Evolutionary conservation across 1,140 invertebrate species (phyloP), one percentile per base, ranked within the genome.

Genomic region (Trichonephila clavata): DNA sequence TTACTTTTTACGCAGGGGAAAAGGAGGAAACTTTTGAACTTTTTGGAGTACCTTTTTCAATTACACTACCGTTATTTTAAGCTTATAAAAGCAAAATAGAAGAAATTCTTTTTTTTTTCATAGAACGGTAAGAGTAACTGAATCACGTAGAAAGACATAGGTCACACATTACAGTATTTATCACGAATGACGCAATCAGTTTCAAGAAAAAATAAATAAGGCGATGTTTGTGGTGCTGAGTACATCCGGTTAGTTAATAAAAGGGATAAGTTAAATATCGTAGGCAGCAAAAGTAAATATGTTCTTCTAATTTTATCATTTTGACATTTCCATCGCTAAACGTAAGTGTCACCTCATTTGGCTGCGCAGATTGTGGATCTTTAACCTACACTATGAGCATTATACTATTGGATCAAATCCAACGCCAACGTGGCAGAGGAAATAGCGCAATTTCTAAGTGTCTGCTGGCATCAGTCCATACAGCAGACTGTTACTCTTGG

Each of bases 311-410:
- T 61, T 86, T 86, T 86, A 61, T 60, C 60, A n/a, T 86, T 86
- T 86, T 86, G 84, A 86, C 84, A 86, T 86, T 86, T 86, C 59
- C 60, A 5, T 86, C 18, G 24, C n/a, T 20, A 86, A 63, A 86
- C 50, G 27, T 60, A 27, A 84, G 39, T 86, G 84, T 86, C 84
- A 61, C 84, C 59, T 20, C 59, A 32, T 86, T 86, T 63, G 27
- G 84, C 50, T 57, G 50, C 59, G 59, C 27, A 59, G 21, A 21
- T 20, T 16, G 21, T 24, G 59, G 60, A 86, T 86, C 84, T 86
- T 86, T 14, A 61, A 61, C 84, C 84, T 61, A 63, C 59, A 59
- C n/a, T 61, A 2, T 32, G 59, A 60, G 84, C 84, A 60, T 39
- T 59, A 63, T 86, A 60, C 84, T 86, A 60, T 63, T 57, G 60